Base-by-base conservation (phyloP, 53 echinoderm and acorn worm species). In the Temnopleurus reevesii region DNA sequence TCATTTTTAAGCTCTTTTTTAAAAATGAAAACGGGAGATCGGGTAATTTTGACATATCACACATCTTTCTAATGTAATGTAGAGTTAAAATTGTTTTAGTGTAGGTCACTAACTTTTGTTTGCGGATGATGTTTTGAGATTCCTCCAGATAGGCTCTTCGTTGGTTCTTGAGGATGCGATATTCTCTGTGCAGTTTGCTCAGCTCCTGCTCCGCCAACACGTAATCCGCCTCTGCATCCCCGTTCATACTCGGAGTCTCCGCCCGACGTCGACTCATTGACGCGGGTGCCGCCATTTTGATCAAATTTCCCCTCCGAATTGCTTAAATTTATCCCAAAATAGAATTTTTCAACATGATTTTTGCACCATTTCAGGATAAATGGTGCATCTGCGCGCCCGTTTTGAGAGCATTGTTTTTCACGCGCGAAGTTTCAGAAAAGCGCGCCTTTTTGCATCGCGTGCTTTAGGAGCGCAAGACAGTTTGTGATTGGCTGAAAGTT, bases 91-190 rank as follows among this genome's bases (percentile, higher is more conserved):
- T n/a, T n/a, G n/a, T n/a, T n/a, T n/a, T n/a, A n/a, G n/a, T n/a
- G n/a, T n/a, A n/a, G n/a, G n/a, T 36, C 17, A 66, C 89, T 94
- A 47, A 99, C 99, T 91, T 94, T 79, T 99, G 96, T 91, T 96
- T 99, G 55, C 99, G 81, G 89, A 99, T 94, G 77, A 99, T 92
- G 63, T 99, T 99, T 58, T 89, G 89, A 15, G 99, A 92, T 38
- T 99, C 99, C 47, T 96, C 94, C n/a, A 93, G 84, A 91, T 99
- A 99, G 2, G 96, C 66, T 93, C 94, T 96, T 1, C 94, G 89
- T 38, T 99, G 92, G 12, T 93, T 91, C 86, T 99, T 94, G 8
- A 96, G 89, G 59, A 99, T 94, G 81, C 99, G 96, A 45, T 96
- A 99, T 71, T 99, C 96, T 36, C 96, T 84, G 21, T 99, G 96